Evolutionary conservation across 1,140 invertebrate species (phyloP), one percentile per base, ranked within the genome.

Genomic region (Drosophila truncata): DNA sequence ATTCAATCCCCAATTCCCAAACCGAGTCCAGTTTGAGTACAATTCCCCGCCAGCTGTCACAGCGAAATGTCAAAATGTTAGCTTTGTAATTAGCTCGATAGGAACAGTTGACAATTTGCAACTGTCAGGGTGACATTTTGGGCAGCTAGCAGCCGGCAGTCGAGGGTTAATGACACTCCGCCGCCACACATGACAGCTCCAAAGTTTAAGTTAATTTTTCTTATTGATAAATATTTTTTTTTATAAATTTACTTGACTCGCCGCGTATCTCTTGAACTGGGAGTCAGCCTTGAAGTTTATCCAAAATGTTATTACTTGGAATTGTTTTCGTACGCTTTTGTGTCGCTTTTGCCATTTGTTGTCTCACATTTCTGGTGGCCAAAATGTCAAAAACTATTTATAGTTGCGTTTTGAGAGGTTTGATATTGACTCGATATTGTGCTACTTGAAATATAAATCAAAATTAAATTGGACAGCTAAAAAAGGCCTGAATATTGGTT

Each of bases 141-240:
- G 58, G 37, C 65, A 63, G 44, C 41, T 13, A 20, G 65, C 64
- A 35, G 20, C n/a, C 37, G 18, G 50, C 64, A 58, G 35, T 35
- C 52, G 29, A 35, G 70, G 70, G 70, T 60, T 72, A 72, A 72
- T 60, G 70, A 72, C 70, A 60, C 44, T 29, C 23, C 55, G 25
- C 54, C 42, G 52, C 57, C 47, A 47, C 59, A 61, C 75, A 78
- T 78, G 73, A 78, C 75, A 77, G 75, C 57, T 61, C 18, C 44
- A 78, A 78, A 78, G 64, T 70, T 78, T 46, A 78, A 70, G 74
- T 78, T 78, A 54, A 78, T 78, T 78, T 78, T 78, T 79, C 66
- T 41, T 78, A 60, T 55, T 64, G 76, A 78, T 78, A 67, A 72
- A 72, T 73, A 73, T 72, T 73, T 66, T 72, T 73, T 66, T 67